Percentiles rank a stretch among this genome's conserved stretches.
These are phyloP conservation scores for Eristalis intricaria DNA, from an alignment of 2,888 invertebrate species.

Conservation along the genomic window DNA sequence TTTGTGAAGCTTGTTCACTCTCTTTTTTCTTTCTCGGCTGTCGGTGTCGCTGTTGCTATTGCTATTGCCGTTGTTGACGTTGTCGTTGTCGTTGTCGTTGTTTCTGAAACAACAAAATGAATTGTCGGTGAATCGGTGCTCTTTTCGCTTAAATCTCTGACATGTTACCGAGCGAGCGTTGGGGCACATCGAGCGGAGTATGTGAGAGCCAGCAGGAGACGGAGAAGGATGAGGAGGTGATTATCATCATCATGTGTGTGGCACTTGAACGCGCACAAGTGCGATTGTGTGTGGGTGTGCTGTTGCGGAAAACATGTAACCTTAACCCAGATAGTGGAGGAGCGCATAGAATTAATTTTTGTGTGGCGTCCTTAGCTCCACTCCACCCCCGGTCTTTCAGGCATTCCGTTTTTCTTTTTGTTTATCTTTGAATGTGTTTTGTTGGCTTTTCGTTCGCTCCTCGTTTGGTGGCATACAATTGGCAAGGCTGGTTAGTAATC, in stretches of 20 bases:
- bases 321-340: constrained; percentile 45
- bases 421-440: constrained; percentile 4
- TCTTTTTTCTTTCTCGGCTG: background rate
- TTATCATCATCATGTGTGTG: constrained; percentile 35
- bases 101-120: background rate
- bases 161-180: constrained; percentile 1
- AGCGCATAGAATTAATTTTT: constrained; percentile 34
- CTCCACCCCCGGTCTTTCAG: background rate
- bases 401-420: background rate
- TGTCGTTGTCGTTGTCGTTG: background rate
- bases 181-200: background rate
- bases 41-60: background rate
- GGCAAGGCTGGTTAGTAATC: constrained; percentile 32
- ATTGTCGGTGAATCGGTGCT: constrained; percentile 45
- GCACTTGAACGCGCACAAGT: constrained; percentile 20
- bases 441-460: background rate
- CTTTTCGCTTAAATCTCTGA: constrained; percentile 31
- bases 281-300: constrained; percentile 9
- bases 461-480: background rate
- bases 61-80: background rate
- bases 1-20: background rate
- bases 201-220: background rate
- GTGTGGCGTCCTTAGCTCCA: constrained; percentile 20
- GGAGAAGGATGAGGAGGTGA: constrained; percentile 7
- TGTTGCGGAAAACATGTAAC: constrained; percentile 27